phyloP scores from a whole-genome alignment of 1,140 invertebrate genomes.

The Lordiphosa collinella region DNA sequence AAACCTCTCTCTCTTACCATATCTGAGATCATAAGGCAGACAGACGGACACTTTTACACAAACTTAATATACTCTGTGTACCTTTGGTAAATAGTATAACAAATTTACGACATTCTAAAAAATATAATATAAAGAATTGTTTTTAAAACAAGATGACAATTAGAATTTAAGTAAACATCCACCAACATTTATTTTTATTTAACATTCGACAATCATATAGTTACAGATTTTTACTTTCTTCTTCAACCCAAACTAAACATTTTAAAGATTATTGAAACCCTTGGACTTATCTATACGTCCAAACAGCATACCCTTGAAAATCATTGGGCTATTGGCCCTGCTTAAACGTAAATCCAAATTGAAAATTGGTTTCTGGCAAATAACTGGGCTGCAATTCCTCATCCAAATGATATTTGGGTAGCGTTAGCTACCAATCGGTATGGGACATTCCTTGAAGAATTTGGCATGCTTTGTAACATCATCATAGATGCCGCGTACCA shows the following conservation, averaged over 20 bases:
- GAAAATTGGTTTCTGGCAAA: constrained; percentile 62
- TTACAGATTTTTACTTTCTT: background rate
- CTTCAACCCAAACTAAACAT: constrained; percentile 65
- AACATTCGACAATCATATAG: background rate
- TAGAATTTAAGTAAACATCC: background rate
- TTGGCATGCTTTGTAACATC: constrained; percentile 53
- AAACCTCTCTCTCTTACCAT: too few species aligned
- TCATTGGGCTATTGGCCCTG: constrained; percentile 18
- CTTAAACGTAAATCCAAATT: constrained; percentile 20
- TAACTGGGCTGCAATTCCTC: constrained; percentile 69
- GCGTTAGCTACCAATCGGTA: constrained; percentile 44
- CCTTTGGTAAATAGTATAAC: too few species aligned
- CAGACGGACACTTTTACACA: too few species aligned
- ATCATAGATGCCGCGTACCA: constrained; percentile 49
- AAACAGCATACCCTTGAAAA: constrained; percentile 39
- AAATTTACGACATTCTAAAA: too few species aligned
- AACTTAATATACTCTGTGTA: too few species aligned
- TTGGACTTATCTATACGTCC: constrained; percentile 73
- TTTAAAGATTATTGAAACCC: constrained; percentile 74
- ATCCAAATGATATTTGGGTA: constrained; percentile 55
- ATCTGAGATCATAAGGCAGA: too few species aligned
- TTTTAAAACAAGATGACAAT: too few species aligned
- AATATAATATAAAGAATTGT: too few species aligned
- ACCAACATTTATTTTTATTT: background rate
- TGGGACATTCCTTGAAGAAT: constrained; percentile 59